Conservation (phyloP, 1,140 invertebrate species). For the Drosophila punjabiensis region DNA sequence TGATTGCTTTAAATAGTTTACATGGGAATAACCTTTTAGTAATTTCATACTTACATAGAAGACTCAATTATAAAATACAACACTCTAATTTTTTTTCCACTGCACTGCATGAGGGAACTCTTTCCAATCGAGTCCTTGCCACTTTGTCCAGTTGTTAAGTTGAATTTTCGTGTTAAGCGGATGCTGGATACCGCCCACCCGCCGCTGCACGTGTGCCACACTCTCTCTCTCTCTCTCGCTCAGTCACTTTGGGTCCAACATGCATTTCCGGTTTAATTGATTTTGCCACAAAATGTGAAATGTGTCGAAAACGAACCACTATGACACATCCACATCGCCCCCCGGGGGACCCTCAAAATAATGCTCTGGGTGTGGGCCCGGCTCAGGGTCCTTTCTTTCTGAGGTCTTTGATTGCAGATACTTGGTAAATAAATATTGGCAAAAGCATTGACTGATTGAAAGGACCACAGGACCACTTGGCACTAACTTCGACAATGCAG, state of each 20-base stretch:
- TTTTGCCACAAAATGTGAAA: slow-evolving; percentile 81
- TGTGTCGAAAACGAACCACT: slow-evolving; percentile 71
- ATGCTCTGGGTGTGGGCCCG: slow-evolving; percentile 4
- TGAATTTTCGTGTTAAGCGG: slow-evolving; percentile 77
- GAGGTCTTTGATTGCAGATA: slow-evolving; percentile 68
- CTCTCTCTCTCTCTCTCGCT: slow-evolving; percentile 9
- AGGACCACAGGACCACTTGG: slow-evolving; percentile 58
- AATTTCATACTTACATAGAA: too few relatives aligned
- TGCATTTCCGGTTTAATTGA: slow-evolving; percentile 83
- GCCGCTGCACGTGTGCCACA: slow-evolving; percentile 44
- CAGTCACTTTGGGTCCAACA: slow-evolving; percentile 53
- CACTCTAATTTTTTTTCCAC: background rate
- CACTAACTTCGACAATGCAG: slow-evolving; percentile 33
- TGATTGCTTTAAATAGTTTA: too few relatives aligned
- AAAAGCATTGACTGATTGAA: slow-evolving; percentile 73
- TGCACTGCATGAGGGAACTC: slow-evolving; percentile 4
- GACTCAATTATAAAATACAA: background rate
- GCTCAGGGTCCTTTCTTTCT: slow-evolving; percentile 30
- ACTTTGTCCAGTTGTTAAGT: slow-evolving; percentile 79
- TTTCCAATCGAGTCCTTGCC: slow-evolving; percentile 25
- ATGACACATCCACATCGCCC: slow-evolving; percentile 13
- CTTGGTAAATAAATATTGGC: slow-evolving; percentile 73
- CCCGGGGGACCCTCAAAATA: slow-evolving; percentile 10
- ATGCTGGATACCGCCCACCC: slow-evolving; percentile 49
- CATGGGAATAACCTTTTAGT: too few relatives aligned